phyloP scores from a whole-genome alignment of 2,797 vertebrate species.

The Rhinogobio ventralis region DNA sequence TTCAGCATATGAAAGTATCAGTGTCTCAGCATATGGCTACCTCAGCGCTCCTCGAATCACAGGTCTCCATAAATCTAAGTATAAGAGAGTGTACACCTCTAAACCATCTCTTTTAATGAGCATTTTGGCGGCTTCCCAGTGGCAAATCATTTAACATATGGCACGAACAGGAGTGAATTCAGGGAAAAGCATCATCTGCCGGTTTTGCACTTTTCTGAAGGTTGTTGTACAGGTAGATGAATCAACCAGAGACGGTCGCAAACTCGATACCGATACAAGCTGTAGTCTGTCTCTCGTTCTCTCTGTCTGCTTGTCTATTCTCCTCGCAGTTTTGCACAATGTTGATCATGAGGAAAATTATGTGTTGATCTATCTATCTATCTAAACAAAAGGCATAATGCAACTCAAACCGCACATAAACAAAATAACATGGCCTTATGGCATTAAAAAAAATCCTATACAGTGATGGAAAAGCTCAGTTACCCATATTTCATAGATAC shows the following conservation, averaged over 20 bases:
- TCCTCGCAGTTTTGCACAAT: conserved; percentile 29
- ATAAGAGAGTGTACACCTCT: neutral
- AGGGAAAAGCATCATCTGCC: neutral
- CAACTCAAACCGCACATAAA: neutral
- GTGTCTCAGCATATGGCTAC: conserved; percentile 27
- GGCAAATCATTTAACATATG: conserved; percentile 2
- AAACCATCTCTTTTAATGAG: conserved; percentile 36
- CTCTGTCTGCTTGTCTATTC: conserved; percentile 5
- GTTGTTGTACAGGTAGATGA: conserved; percentile 25
- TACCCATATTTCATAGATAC: neutral
- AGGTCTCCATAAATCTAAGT: conserved; percentile 34
- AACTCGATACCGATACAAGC: neutral
- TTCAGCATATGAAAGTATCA: conserved; percentile 19
- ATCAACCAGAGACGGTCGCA: neutral
- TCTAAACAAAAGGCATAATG: neutral
- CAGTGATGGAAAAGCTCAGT: neutral
- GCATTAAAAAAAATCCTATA: neutral
- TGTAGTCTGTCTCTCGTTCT: conserved; percentile 2
- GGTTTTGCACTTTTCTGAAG: conserved; percentile 27
- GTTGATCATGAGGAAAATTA: conserved; percentile 36
- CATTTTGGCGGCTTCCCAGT: neutral
- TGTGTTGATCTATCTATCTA: neutral
- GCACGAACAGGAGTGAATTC: neutral
- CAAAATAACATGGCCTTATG: neutral
- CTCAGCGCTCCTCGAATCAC: conserved; percentile 20